A percentile compares a stretch with the other conserved stretches of the same genome.
These are phyloP conservation scores for Enteromius viviparus DNA, from an alignment of 2,797 vertebrate species.

Conservation along the genomic window DNA sequence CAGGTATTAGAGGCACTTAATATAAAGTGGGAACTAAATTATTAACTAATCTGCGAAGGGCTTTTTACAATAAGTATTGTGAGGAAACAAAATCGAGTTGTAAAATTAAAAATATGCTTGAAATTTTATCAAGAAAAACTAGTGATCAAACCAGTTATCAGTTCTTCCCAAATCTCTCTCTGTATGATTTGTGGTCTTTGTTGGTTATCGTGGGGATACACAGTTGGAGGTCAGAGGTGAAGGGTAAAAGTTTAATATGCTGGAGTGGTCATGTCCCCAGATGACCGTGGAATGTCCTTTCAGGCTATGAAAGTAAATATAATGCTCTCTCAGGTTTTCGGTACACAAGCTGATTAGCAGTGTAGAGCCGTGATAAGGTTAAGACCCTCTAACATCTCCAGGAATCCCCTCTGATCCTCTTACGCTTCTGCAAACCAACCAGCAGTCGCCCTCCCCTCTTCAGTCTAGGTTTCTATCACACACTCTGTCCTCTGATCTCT, in stretches of 20 bases:
- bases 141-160: background rate
- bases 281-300: background rate
- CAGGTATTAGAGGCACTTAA: no score
- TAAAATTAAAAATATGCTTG: no score
- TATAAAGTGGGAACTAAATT: no score
- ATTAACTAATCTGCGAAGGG: no score
- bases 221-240: slow-evolving; percentile 30
- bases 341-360: slow-evolving; percentile 35
- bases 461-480: background rate
- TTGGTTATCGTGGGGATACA: slow-evolving; percentile 1
- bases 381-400: slow-evolving; percentile 34
- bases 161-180: background rate
- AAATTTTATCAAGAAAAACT: no score
- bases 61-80: no score
- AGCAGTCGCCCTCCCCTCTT: no score
- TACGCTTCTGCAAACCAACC: slow-evolving; percentile 21
- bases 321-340: slow-evolving; percentile 5
- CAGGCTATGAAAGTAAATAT: background rate
- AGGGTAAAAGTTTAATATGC: background rate
- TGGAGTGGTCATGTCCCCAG: background rate
- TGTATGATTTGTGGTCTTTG: slow-evolving; percentile 2
- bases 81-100: no score
- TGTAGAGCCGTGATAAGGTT: slow-evolving; percentile 5
- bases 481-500: slow-evolving; percentile 11
- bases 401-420: slow-evolving; percentile 48